A percentile compares a stretch with the other conserved stretches of the same genome.
These are phyloP conservation scores for Cyclura pinguis DNA, from an alignment of 2,797 vertebrate genomes.

Conservation along the genomic window DNA sequence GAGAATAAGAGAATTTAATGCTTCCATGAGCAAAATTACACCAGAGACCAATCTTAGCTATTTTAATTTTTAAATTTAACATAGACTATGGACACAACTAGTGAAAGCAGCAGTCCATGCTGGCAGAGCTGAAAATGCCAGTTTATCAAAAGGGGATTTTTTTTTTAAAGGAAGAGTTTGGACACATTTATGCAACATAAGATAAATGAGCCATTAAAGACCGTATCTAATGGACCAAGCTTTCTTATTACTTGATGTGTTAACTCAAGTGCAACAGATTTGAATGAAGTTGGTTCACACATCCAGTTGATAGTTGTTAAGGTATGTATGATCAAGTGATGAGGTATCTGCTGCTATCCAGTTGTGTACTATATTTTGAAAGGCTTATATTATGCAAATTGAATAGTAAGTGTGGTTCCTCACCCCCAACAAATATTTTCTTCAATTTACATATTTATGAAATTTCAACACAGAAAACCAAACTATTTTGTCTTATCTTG, in stretches of 20 bases:
- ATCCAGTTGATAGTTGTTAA: not conserved
- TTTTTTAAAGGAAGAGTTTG: not conserved
- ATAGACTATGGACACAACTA: not conserved
- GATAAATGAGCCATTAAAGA: not conserved
- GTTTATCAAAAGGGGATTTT: not conserved
- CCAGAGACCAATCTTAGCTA: not conserved
- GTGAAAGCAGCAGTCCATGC: rapidly evolving
- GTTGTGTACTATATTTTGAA: not conserved
- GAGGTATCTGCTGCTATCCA: not conserved
- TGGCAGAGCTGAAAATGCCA: not conserved
- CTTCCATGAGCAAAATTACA: not conserved
- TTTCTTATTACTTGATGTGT: not conserved
- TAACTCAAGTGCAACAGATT: not conserved
- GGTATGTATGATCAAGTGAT: not conserved
- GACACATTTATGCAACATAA: not conserved
- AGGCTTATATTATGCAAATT: not conserved
- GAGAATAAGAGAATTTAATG: not conserved
- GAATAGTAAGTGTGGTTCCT: not conserved
- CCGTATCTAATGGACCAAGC: not conserved
- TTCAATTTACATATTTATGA: not conserved
- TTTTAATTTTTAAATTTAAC: not conserved
- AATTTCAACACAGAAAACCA: no score
- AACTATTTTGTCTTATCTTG: no score
- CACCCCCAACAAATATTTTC: not conserved
- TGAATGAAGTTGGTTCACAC: not conserved